A percentile compares a stretch with the other conserved stretches of the same genome.
These are phyloP conservation scores for Dissostichus mawsoni DNA, from an alignment of 2,113 vertebrate species.

Conservation along the genomic window DNA sequence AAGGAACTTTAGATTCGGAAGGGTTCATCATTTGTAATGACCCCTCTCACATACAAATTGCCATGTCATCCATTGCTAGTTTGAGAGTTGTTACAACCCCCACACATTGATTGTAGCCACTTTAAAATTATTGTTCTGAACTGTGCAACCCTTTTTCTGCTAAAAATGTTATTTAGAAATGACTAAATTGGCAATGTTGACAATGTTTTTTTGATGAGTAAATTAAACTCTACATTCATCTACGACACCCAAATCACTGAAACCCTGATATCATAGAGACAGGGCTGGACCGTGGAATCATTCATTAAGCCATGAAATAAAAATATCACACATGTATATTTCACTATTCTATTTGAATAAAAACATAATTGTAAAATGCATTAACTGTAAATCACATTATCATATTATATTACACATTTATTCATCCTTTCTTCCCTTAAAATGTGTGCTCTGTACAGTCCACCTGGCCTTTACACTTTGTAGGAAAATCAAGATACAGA, in stretches of 20 bases:
- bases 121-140: not conserved
- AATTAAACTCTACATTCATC: not conserved
- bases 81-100: not conserved
- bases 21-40: not conserved
- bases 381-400: slow-evolving; percentile 6
- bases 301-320: slow-evolving; percentile 24
- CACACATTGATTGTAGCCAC: not conserved
- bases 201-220: not conserved
- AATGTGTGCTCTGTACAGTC: slow-evolving; percentile 45
- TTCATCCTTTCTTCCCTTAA: slow-evolving; percentile 35
- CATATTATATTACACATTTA: slow-evolving; percentile 46
- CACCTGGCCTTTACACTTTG: slow-evolving; percentile 20
- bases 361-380: slow-evolving; percentile 34
- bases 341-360: slow-evolving; percentile 16
- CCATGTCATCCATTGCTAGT: not conserved
- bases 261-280: not conserved
- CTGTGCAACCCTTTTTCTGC: not conserved
- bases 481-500: slow-evolving; percentile 23
- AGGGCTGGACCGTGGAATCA: not conserved
- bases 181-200: not conserved
- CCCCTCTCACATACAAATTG: not conserved
- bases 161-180: not conserved
- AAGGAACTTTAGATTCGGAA: not conserved
- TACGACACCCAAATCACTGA: not conserved
- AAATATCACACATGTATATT: slow-evolving; percentile 10